A percentile compares a stretch with the other conserved stretches of the same genome.
These are phyloP conservation scores for Melanerpes formicivorus DNA, from an alignment of 2,113 vertebrate species.

Conservation along the genomic window DNA sequence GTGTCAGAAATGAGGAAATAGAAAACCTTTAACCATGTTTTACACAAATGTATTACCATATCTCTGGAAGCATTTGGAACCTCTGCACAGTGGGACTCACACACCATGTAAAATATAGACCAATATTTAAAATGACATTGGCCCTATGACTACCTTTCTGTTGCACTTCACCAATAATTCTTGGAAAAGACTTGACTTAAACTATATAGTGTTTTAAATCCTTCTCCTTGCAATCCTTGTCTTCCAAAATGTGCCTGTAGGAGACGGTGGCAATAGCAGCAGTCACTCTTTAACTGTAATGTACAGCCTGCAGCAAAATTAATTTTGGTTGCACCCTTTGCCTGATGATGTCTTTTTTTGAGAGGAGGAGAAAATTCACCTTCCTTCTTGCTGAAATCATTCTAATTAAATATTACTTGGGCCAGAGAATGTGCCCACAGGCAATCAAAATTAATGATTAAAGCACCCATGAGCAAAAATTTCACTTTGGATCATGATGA, in stretches of 20 bases:
- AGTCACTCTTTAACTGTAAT: background rate
- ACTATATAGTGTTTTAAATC: conserved; percentile 1
- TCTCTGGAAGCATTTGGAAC: background rate
- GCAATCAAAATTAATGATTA: background rate
- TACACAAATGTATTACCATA: background rate
- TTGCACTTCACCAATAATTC: conserved; percentile 6
- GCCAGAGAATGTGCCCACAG: background rate
- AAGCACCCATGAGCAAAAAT: background rate
- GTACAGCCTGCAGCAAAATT: background rate
- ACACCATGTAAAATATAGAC: background rate
- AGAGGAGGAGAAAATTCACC: background rate
- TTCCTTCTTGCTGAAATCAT: background rate
- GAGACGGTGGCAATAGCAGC: background rate
- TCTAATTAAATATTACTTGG: background rate
- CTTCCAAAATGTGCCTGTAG: background rate
- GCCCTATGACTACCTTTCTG: background rate
- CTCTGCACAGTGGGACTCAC: background rate
- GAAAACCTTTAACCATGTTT: conserved; percentile 23
- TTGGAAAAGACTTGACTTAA: background rate
- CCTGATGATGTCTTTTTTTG: background rate
- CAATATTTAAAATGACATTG: conserved; percentile 4
- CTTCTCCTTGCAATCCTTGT: background rate
- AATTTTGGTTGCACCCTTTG: background rate
- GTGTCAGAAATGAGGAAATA: background rate
- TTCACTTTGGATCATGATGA: background rate